Evolutionary conservation across 2,888 invertebrate species (phyloP).

Genomic region (Axea sp.): DNA sequence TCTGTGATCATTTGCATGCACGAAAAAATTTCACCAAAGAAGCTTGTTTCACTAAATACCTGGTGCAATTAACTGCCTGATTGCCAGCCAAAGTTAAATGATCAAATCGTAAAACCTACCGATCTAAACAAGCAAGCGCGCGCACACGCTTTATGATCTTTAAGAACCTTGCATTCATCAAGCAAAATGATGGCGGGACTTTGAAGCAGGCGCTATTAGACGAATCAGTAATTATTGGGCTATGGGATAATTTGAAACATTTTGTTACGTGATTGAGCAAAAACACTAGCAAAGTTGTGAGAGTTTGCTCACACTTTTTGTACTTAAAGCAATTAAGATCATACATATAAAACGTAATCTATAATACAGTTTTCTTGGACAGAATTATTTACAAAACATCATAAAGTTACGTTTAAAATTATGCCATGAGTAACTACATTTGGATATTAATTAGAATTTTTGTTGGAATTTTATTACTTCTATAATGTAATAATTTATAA

Average conservation of each 20-base stretch:
- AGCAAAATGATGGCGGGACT: slow-evolving; percentile 15
- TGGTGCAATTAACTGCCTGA: slow-evolving; percentile 39
- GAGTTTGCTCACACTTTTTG: too few relatives aligned
- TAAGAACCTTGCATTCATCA: slow-evolving; percentile 6
- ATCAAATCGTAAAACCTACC: slow-evolving; percentile 50
- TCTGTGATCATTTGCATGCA: slow-evolving; percentile 44
- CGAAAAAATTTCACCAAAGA: slow-evolving; percentile 23
- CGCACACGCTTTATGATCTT: slow-evolving; percentile 35
- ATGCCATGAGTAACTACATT: too few relatives aligned
- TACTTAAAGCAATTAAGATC: too few relatives aligned
- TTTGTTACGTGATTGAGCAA: slow-evolving; percentile 29
- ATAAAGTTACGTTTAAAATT: too few relatives aligned
- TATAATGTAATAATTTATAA: too few relatives aligned
- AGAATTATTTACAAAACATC: too few relatives aligned
- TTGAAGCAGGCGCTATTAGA: slow-evolving; percentile 23
- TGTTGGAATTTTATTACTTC: too few relatives aligned
- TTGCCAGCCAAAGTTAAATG: slow-evolving; percentile 42
- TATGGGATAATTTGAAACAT: slow-evolving; percentile 36
- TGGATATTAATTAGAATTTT: too few relatives aligned
- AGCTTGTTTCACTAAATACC: slow-evolving; percentile 36
- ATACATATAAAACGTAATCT: too few relatives aligned
- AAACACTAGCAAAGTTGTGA: too few relatives aligned
- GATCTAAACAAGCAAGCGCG: slow-evolving; percentile 42
- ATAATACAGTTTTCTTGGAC: too few relatives aligned
- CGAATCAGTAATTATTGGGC: slow-evolving; percentile 19